A percentile compares a stretch with the other conserved stretches of the same genome.
phyloP scores from a whole-genome alignment of 1,140 invertebrate species.

The Formica exsecta region DNA sequence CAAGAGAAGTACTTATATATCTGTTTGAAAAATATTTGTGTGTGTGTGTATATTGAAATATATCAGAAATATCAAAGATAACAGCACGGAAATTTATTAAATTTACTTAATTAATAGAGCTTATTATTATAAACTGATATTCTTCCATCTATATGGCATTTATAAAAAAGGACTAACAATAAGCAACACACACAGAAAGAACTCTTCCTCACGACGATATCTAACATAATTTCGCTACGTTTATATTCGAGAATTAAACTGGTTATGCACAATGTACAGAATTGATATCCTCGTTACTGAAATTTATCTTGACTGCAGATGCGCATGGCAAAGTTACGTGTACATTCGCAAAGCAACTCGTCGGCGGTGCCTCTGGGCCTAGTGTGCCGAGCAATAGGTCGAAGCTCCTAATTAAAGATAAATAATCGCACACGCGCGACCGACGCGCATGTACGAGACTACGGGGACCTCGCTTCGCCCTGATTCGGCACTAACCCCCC shows the following conservation, averaged over 20 bases:
- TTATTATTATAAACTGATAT: background rate
- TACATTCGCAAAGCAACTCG: conserved; percentile 27
- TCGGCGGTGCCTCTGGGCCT: conserved; percentile 65
- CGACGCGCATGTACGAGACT: conserved; percentile 62
- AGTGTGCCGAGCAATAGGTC: conserved; percentile 71
- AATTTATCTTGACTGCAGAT: conserved; percentile 39
- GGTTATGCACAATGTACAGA: background rate
- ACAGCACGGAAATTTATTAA: background rate
- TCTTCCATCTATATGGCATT: background rate
- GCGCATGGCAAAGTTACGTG: conserved; percentile 22
- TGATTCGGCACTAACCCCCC: conserved; percentile 35
- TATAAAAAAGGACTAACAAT: background rate
- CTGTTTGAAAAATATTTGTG: background rate
- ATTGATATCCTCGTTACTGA: background rate
- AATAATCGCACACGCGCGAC: conserved; percentile 73
- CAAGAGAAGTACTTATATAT: background rate
- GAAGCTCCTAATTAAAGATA: conserved; percentile 79
- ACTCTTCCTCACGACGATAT: background rate
- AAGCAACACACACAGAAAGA: background rate
- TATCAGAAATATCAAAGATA: background rate
- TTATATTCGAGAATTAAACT: background rate
- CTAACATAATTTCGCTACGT: background rate
- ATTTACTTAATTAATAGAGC: background rate
- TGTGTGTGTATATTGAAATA: background rate
- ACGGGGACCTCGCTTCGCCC: conserved; percentile 50